A percentile compares a stretch with the other conserved stretches of the same genome.
Evolutionary conservation across 2,888 invertebrate genomes (phyloP).

Genomic region (Volucella inflata): DNA sequence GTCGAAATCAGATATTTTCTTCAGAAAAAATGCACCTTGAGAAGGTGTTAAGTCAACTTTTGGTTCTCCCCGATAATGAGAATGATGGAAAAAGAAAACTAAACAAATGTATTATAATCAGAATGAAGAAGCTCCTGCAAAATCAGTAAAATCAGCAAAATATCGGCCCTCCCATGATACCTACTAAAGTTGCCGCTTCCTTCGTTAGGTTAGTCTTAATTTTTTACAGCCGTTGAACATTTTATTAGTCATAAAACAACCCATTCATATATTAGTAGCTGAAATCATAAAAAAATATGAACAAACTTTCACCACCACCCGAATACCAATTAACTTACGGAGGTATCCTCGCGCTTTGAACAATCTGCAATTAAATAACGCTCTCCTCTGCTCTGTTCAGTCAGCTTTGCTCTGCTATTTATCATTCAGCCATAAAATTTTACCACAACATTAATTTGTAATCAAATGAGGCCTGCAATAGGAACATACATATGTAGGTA

Average conservation of each 20-base stretch:
- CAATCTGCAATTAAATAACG: conserved; percentile 59
- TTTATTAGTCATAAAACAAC: not conserved
- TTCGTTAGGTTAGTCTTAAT: too few species aligned
- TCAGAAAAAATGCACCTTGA: too few species aligned
- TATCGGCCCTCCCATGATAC: too few species aligned
- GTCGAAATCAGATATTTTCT: too few species aligned
- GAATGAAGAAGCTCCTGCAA: too few species aligned
- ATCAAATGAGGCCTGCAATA: conserved; percentile 66
- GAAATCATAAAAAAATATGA: conserved; percentile 13
- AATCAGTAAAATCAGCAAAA: too few species aligned
- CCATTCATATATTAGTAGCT: not conserved
- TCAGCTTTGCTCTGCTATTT: conserved; percentile 35
- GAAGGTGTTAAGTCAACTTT: too few species aligned
- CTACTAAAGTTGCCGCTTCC: too few species aligned
- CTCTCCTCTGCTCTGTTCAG: conserved; percentile 32
- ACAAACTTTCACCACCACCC: conserved; percentile 39
- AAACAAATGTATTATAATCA: too few species aligned
- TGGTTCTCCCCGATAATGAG: too few species aligned
- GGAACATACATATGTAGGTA: not conserved
- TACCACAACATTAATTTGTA: conserved; percentile 73
- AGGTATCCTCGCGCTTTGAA: conserved; percentile 24
- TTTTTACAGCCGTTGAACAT: too few species aligned
- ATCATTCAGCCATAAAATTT: conserved; percentile 58
- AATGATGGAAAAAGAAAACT: too few species aligned
- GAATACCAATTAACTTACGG: conserved; percentile 30